These are phyloP conservation scores for Poeciliopsis occidentalis DNA, from an alignment of 2,113 vertebrate genomes.

Conservation along the genomic window DNA sequence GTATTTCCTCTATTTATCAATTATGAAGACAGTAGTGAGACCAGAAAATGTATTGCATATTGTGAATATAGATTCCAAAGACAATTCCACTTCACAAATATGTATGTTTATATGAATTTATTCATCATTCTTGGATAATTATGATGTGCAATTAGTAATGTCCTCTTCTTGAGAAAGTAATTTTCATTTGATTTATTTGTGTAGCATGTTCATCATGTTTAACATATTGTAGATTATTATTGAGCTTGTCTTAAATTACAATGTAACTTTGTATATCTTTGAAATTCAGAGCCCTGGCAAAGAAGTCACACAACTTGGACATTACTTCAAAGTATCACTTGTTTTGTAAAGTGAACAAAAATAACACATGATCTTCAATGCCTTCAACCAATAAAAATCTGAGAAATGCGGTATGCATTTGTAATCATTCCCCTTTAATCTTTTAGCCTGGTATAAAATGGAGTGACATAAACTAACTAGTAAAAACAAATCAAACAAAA, in stretches of 20 bases:
- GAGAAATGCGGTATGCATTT: no score
- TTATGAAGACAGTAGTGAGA: slow-evolving; percentile 50
- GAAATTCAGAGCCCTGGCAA: neutral
- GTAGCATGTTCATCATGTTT: slow-evolving; percentile 13
- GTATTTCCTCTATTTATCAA: slow-evolving; percentile 63
- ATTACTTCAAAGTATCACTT: neutral
- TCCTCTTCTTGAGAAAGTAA: slow-evolving; percentile 5
- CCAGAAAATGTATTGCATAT: slow-evolving; percentile 4
- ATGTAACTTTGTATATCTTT: slow-evolving; percentile 9
- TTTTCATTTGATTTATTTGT: slow-evolving; percentile 9
- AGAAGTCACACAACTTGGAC: neutral
- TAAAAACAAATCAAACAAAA: no score
- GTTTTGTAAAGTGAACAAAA: neutral
- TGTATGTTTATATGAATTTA: neutral
- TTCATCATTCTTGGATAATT: neutral
- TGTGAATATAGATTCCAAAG: slow-evolving; percentile 12
- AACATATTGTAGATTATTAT: slow-evolving; percentile 39
- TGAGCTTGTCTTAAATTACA: slow-evolving; percentile 19
- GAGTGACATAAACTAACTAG: neutral
- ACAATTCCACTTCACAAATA: slow-evolving; percentile 1
- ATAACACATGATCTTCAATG: neutral
- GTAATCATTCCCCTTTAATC: no score
- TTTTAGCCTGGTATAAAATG: neutral
- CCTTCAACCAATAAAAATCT: neutral
- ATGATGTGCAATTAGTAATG: neutral